Evolutionary conservation across 1,140 invertebrate genomes (phyloP).

Genomic region (Drosophila serrata): DNA sequence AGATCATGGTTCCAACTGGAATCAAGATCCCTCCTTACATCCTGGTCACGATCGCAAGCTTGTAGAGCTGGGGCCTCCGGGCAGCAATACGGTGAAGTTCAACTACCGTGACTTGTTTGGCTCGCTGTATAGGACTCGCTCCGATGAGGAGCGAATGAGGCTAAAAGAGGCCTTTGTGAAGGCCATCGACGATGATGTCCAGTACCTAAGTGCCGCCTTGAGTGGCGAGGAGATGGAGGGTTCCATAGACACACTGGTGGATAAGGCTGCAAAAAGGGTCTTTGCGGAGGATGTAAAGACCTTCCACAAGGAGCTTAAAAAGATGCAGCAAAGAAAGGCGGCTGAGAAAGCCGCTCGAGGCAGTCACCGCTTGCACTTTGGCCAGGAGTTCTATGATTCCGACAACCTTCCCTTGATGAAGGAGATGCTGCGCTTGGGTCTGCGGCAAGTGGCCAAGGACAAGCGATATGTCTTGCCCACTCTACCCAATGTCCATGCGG

Average conservation of each 20-base stretch:
- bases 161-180: conserved; percentile 49
- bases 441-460: conserved; percentile 49
- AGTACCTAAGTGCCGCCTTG: conserved; percentile 37
- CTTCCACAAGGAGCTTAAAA: conserved; percentile 33
- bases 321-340: background rate
- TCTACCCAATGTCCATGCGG: conserved; percentile 57
- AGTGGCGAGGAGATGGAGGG: conserved; percentile 6
- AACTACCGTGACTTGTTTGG: conserved; percentile 53
- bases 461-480: conserved; percentile 59
- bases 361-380: conserved; percentile 29
- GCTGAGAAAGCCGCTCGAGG: fast-evolving
- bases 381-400: conserved; percentile 42
- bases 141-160: conserved; percentile 24
- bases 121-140: background rate
- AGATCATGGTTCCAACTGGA: background rate
- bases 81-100: conserved; percentile 19
- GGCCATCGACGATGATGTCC: conserved; percentile 51
- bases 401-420: conserved; percentile 49
- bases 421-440: conserved; percentile 44
- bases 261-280: conserved; percentile 15
- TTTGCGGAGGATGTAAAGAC: conserved; percentile 25
- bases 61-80: conserved; percentile 14
- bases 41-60: conserved; percentile 6
- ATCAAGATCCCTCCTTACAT: background rate
- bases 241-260: conserved; percentile 34